Evolutionary conservation across 2,797 vertebrate species (phyloP), one percentile per base, ranked within the genome.

Genomic region (Crax fasciolata): DNA sequence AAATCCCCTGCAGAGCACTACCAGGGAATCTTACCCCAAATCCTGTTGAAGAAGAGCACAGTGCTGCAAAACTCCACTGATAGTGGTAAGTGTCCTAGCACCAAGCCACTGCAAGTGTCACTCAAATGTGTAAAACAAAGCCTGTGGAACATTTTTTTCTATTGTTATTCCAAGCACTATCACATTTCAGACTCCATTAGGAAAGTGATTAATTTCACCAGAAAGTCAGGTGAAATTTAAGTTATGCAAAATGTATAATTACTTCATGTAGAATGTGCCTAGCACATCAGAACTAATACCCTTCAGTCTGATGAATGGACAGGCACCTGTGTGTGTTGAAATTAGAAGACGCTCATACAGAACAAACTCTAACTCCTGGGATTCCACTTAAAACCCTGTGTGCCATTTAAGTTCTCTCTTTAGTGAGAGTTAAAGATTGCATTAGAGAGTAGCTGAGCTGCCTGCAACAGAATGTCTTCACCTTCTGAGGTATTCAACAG

Each of bases 101-200:
- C 30, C 9, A 51, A 39, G 9, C 0, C 0, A 19, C 52, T 79
- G 4, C 2, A 19, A 4, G 6, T 46, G 13, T 55, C 24, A 55
- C 20, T 39, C 24, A 63, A 44, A 92, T 76, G 28, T 21, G 8
- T 58, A 68, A 54, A 94, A 55, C 35, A 70, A 72, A 73, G n/a
- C 8, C 32, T 2, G 0, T 21, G 61, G n/a, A 73, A 59, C 9
- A 66, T 35, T 79, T 41, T 57, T 16, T 75, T 79, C 17, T 44
- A 17, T 44, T 44, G 41, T 43, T 44, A 35, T 35, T 35, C 35
- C 35, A 35, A 73, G 23, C 3, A 1, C 9, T 39, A 18, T 21
- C 4, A 24, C 49, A 73, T 49, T 84, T 59, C 27, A 63, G 44
- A 59, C 30, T 63, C 13, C 46, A 59, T 68, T 67, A 74, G 25